A percentile compares a stretch with the other conserved stretches of the same genome.
phyloP scores from a whole-genome alignment of 1,140 invertebrate genomes.

The Aradophagus sp. region DNA sequence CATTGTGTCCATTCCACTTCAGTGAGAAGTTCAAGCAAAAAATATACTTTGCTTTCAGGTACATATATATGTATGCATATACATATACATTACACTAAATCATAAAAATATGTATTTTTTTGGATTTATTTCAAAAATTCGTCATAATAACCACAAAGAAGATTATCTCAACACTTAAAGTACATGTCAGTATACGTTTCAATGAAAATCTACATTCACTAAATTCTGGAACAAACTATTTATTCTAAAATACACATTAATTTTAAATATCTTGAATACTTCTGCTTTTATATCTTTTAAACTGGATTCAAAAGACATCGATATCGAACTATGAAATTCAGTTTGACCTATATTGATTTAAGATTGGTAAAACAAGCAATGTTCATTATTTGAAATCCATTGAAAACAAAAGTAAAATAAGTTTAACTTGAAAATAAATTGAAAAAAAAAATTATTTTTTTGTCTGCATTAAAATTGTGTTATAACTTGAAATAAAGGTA shows the following conservation, averaged over 20 bases:
- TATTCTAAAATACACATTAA: slow-evolving; percentile 45
- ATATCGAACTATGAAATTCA: slow-evolving; percentile 58
- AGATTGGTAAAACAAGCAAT: background rate
- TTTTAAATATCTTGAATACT: slow-evolving; percentile 33
- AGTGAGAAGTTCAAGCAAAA: slow-evolving; percentile 9
- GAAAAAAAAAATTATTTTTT: too few species aligned
- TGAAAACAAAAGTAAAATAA: too few species aligned
- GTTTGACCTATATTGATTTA: slow-evolving; percentile 20
- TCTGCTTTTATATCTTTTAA: slow-evolving; percentile 29
- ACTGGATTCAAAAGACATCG: slow-evolving; percentile 48
- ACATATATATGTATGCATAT: too few species aligned
- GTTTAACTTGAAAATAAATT: too few species aligned
- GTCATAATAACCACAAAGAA: too few species aligned
- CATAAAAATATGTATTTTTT: slow-evolving; percentile 18
- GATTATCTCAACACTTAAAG: background rate
- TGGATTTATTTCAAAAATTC: too few species aligned
- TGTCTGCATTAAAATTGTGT: too few species aligned
- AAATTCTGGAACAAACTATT: slow-evolving; percentile 25
- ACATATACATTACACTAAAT: slow-evolving; percentile 4
- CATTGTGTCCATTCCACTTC: background rate
- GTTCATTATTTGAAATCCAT: too few species aligned
- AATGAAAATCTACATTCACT: slow-evolving; percentile 33
- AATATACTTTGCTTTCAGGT: too few species aligned
- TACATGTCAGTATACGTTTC: too few species aligned
- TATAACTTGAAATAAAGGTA: too few species aligned